These are phyloP conservation scores for Asarcornis scutulata DNA, from an alignment of 2,113 vertebrate genomes.

Conservation along the genomic window DNA sequence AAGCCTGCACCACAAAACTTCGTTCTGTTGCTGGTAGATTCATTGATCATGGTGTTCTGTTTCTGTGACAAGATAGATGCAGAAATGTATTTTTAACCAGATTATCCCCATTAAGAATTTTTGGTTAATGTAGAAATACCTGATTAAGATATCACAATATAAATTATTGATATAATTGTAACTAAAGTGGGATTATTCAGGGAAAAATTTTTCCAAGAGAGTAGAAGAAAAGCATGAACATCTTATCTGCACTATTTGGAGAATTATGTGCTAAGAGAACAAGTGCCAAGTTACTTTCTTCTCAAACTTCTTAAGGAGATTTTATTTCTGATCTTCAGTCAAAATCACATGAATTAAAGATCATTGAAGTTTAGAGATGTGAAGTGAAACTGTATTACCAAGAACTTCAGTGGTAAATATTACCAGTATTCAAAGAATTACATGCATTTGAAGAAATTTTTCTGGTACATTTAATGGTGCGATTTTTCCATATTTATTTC, in stretches of 20 bases:
- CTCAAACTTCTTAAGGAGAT: not conserved
- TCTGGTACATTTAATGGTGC: not conserved
- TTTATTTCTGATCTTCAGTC: constrained; percentile 7
- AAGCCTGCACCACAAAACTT: not conserved
- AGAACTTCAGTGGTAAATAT: not conserved
- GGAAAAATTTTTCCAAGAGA: not conserved
- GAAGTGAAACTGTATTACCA: not conserved
- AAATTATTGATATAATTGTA: not conserved
- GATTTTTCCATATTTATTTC: not conserved
- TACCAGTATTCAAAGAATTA: not conserved
- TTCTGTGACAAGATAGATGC: not conserved
- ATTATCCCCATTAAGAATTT: not conserved
- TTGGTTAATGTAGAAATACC: not conserved
- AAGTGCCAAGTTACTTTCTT: not conserved
- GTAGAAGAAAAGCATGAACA: not conserved
- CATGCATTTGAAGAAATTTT: not conserved
- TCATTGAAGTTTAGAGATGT: not conserved
- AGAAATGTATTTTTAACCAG: not conserved
- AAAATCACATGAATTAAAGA: constrained; percentile 3
- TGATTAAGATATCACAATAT: not conserved
- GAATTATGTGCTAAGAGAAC: not conserved
- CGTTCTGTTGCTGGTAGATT: not conserved
- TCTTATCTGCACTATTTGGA: not conserved
- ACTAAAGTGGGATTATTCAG: not conserved
- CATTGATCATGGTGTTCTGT: not conserved